A percentile compares a stretch with the other conserved stretches of the same genome.
These are phyloP conservation scores for Phataginus tricuspis DNA, from an alignment of 2,797 vertebrate species.

Conservation along the genomic window DNA sequence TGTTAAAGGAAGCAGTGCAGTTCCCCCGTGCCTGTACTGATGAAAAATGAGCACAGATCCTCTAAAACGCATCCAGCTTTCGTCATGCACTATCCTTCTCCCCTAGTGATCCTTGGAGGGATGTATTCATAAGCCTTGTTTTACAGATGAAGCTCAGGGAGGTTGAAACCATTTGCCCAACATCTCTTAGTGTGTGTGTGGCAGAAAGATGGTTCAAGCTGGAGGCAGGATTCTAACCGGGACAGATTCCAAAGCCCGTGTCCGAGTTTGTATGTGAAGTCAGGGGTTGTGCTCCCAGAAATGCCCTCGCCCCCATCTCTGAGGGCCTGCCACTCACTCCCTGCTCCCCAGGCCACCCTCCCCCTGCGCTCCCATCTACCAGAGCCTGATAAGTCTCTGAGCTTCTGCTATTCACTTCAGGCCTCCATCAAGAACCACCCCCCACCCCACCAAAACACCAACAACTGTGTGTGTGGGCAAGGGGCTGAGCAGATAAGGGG, in stretches of 20 bases:
- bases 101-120: background rate
- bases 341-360: too few relatives aligned
- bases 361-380: background rate
- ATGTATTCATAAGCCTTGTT: background rate
- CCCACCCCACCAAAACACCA: background rate
- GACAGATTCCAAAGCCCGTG: background rate
- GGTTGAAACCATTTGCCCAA: background rate
- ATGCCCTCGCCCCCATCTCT: fast-evolving
- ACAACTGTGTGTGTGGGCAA: background rate
- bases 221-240: background rate
- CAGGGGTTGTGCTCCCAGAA: background rate
- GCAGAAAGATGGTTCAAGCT: background rate
- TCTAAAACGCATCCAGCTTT: fast-evolving
- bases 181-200: background rate
- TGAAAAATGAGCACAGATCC: background rate
- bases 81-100: background rate
- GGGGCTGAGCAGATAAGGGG: slow-evolving; percentile 55
- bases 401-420: background rate
- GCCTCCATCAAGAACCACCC: background rate
- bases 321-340: background rate
- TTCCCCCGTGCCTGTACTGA: fast-evolving
- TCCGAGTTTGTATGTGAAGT: background rate
- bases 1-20: fast-evolving
- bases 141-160: background rate
- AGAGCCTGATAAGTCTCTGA: background rate